Conservation (phyloP, 2,113 vertebrate genomes). For the Dicrurus megarhynchus region DNA sequence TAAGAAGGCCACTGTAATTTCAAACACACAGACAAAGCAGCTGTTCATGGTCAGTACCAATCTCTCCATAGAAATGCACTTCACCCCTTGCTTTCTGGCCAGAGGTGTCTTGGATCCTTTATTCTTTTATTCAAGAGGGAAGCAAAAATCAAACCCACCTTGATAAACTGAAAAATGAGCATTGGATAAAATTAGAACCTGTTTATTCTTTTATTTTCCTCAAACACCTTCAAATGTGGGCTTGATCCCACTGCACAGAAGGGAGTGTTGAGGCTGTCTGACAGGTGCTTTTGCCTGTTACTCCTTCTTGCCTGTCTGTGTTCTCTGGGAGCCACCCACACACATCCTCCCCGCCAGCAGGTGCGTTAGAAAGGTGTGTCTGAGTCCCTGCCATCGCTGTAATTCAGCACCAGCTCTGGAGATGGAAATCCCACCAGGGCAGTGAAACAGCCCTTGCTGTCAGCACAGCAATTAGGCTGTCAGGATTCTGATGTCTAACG, state of each 20-base stretch:
- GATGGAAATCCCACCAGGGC: not conserved
- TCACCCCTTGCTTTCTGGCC: not conserved
- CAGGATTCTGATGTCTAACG: not conserved
- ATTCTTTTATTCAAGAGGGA: not conserved
- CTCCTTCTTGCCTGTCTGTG: not conserved
- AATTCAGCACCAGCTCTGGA: not conserved
- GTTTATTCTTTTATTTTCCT: not conserved
- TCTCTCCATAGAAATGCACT: not conserved
- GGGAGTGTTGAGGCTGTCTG: not conserved
- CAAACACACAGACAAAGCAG: not conserved
- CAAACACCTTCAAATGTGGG: not conserved
- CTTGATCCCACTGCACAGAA: not conserved
- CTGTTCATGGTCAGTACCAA: not conserved
- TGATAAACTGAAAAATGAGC: not conserved
- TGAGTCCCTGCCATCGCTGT: not conserved
- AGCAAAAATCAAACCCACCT: not conserved
- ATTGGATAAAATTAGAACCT: not conserved
- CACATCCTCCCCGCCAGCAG: slow-evolving; percentile 5
- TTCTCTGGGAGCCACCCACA: not conserved
- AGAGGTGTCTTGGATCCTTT: not conserved
- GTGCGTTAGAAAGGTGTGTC: slow-evolving; percentile 1
- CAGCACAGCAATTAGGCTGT: slow-evolving; percentile 41
- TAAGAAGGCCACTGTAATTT: not conserved
- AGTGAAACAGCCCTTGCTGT: not conserved
- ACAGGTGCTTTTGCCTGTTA: not conserved